Evolutionary conservation across 2,888 invertebrate genomes (phyloP).

Genomic region (Cosmia pyralina): DNA sequence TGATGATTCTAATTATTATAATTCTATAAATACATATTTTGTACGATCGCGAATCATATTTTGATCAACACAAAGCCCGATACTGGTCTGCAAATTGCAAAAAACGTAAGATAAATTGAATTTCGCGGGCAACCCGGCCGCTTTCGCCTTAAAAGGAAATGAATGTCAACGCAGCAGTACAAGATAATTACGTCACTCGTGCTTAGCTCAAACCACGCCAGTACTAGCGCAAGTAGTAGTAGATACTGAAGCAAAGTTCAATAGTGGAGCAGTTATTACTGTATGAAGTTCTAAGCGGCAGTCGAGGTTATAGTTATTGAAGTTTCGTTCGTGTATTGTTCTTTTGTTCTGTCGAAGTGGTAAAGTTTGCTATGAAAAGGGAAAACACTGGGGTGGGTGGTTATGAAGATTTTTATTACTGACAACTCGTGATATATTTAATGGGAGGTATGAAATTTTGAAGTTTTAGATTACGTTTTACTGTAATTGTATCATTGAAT

Average conservation of each 20-base stretch:
- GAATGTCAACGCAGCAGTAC: slow-evolving; percentile 46
- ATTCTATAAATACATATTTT: no score
- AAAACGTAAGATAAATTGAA: no score
- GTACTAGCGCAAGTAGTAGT: slow-evolving; percentile 35
- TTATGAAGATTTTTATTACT: not conserved
- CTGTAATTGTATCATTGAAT: not conserved
- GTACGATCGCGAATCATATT: no score
- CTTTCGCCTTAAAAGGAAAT: slow-evolving; percentile 25
- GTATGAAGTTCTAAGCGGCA: slow-evolving; percentile 36
- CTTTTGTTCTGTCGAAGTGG: slow-evolving; percentile 35
- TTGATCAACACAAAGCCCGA: no score
- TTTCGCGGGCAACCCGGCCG: no score
- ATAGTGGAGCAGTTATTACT: slow-evolving; percentile 38
- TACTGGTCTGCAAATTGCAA: no score
- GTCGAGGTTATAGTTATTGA: slow-evolving; percentile 34
- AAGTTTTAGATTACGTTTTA: not conserved
- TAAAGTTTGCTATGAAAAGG: slow-evolving; percentile 16
- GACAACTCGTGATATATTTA: not conserved
- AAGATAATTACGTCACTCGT: slow-evolving; percentile 53
- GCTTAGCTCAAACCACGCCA: slow-evolving; percentile 45
- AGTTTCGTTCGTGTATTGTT: slow-evolving; percentile 50
- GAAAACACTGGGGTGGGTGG: not conserved
- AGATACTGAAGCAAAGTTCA: slow-evolving; percentile 36
- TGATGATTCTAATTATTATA: no score
- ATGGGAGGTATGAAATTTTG: not conserved